Evolutionary conservation across 2,888 invertebrate genomes (phyloP).

Genomic region (Tetramorium bicarinatum): DNA sequence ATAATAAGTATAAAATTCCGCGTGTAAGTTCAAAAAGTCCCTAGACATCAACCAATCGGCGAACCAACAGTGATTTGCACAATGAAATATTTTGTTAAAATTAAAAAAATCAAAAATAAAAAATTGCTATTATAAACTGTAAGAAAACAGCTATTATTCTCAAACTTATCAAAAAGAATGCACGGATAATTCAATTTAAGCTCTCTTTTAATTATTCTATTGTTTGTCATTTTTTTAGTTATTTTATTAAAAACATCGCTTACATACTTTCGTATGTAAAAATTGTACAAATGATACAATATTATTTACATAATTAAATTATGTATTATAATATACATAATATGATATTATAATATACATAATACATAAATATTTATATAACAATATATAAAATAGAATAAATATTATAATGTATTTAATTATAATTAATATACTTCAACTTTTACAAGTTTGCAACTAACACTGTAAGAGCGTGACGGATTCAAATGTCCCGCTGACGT

Average conservation of each 20-base stretch:
- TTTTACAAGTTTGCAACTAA: background rate
- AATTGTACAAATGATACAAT: background rate
- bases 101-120: slow-evolving; percentile 15
- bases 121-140: background rate
- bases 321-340: background rate
- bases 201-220: background rate
- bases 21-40: background rate
- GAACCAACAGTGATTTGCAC: background rate
- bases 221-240: background rate
- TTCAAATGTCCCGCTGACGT: background rate
- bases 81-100: background rate
- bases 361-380: background rate
- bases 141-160: background rate
- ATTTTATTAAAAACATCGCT: background rate
- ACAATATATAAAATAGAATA: background rate
- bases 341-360: too few relatives aligned
- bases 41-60: background rate
- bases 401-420: background rate
- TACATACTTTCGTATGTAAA: background rate
- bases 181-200: background rate
- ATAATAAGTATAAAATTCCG: background rate
- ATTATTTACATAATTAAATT: background rate
- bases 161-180: background rate
- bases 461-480: background rate
- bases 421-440: background rate